phyloP scores from a whole-genome alignment of 2,888 invertebrate genomes.

The Calameuta idolon region DNA sequence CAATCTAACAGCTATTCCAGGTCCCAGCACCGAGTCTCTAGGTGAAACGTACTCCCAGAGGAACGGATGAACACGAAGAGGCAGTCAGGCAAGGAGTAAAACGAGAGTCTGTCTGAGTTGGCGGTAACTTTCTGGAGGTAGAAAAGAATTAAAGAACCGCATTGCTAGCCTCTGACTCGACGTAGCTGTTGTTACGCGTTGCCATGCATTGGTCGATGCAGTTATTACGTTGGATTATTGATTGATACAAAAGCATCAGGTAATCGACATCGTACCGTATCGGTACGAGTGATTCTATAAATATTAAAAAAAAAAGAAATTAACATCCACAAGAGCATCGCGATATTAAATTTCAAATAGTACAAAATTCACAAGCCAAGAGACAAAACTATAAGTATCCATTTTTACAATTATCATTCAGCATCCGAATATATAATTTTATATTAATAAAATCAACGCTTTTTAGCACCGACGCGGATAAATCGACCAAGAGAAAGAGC shows the following conservation, averaged over 20 bases:
- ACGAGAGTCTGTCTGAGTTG: not conserved
- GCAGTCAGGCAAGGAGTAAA: not conserved
- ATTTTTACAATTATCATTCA: not conserved
- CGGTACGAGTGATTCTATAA: not conserved
- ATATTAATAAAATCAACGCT: not conserved
- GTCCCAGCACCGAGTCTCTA: not conserved
- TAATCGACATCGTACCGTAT: not conserved
- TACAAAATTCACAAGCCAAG: not conserved
- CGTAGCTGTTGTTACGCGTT: constrained; percentile 7
- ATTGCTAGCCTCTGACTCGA: constrained; percentile 56
- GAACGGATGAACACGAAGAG: not conserved
- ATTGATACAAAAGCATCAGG: not conserved
- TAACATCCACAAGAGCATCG: not conserved
- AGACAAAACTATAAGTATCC: not conserved
- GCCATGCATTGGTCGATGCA: not conserved
- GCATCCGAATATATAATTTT: not conserved
- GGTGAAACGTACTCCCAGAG: not conserved
- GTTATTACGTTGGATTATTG: not conserved
- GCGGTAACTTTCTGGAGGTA: not conserved
- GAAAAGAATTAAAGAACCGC: constrained; percentile 41
- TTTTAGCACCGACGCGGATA: not conserved
- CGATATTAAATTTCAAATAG: not conserved
- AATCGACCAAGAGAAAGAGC: not conserved
- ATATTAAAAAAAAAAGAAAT: not conserved
- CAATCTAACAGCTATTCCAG: not conserved